These are phyloP conservation scores for Argyrosomus regius DNA, from an alignment of 2,797 vertebrate genomes.

Conservation along the genomic window DNA sequence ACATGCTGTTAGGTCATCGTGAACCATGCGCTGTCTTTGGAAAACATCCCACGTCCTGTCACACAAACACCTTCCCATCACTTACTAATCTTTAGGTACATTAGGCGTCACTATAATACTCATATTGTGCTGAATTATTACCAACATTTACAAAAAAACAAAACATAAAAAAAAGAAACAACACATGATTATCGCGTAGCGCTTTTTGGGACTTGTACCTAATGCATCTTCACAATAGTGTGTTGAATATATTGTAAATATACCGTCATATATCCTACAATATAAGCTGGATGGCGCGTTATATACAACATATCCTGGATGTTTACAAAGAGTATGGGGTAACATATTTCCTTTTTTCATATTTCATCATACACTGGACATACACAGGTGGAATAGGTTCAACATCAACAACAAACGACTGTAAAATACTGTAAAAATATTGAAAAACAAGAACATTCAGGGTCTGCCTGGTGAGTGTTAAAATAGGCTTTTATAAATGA, in stretches of 20 bases:
- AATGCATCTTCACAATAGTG: conserved; percentile 70
- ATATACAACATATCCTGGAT: conserved; percentile 76
- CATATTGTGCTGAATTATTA: conserved; percentile 72
- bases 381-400: conserved; percentile 67
- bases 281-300: conserved; percentile 71
- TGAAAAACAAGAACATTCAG: conserved; percentile 82
- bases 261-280: conserved; percentile 79
- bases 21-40: conserved; percentile 53
- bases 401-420: conserved; percentile 75
- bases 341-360: conserved; percentile 73
- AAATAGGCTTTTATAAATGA: conserved; percentile 65
- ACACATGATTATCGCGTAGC: conserved; percentile 62
- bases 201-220: conserved; percentile 53
- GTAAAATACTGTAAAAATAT: conserved; percentile 80
- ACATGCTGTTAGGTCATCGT: conserved; percentile 49
- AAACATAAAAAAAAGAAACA: conserved; percentile 21
- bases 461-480: conserved; percentile 80
- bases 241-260: conserved; percentile 81
- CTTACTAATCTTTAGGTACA: conserved; percentile 66
- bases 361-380: conserved; percentile 71
- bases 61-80: conserved; percentile 42
- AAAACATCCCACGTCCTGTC: conserved; percentile 33
- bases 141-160: conserved; percentile 40
- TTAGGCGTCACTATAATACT: conserved; percentile 60
- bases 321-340: conserved; percentile 73